phyloP scores from a whole-genome alignment of 30 jellyfish, hydroid and myxozoan genomes.

The Phacellophora camtschatica region DNA sequence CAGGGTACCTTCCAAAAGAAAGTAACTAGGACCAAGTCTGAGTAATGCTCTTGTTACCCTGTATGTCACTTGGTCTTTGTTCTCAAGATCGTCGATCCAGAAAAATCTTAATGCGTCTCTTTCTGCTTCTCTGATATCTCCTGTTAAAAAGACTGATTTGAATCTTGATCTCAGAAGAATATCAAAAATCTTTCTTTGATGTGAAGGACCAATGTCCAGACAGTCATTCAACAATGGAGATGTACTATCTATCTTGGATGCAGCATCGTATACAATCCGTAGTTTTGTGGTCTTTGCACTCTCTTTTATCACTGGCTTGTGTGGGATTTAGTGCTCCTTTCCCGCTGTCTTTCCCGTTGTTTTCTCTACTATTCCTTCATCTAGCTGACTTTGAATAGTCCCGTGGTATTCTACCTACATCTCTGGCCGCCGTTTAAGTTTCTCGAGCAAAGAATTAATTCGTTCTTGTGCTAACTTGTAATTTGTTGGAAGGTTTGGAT shows the following conservation, averaged over 20 bases:
- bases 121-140: no score
- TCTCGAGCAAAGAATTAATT: conserved; percentile 23
- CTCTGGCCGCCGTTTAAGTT: conserved; percentile 46
- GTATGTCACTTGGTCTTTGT: no score
- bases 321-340: conserved; percentile 63
- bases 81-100: no score
- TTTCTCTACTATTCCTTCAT: conserved; percentile 63
- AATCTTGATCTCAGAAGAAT: conserved; percentile 51
- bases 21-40: no score
- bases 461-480: conserved; percentile 29
- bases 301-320: conserved; percentile 56
- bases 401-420: conserved; percentile 33
- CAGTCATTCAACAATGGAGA: conserved; percentile 71
- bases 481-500: conserved; percentile 27
- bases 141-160: no score
- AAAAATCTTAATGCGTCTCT: no score
- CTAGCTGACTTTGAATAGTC: conserved; percentile 50
- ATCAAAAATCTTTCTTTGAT: conserved; percentile 41
- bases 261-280: conserved; percentile 68
- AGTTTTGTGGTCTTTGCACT: conserved; percentile 66
- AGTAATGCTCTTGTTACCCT: no score
- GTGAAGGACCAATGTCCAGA: conserved; percentile 65
- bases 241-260: conserved; percentile 29
- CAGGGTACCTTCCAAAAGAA: no score
- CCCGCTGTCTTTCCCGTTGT: conserved; percentile 43